phyloP scores from a whole-genome alignment of 2,113 vertebrate genomes.

The Paradisaea rubra region DNA sequence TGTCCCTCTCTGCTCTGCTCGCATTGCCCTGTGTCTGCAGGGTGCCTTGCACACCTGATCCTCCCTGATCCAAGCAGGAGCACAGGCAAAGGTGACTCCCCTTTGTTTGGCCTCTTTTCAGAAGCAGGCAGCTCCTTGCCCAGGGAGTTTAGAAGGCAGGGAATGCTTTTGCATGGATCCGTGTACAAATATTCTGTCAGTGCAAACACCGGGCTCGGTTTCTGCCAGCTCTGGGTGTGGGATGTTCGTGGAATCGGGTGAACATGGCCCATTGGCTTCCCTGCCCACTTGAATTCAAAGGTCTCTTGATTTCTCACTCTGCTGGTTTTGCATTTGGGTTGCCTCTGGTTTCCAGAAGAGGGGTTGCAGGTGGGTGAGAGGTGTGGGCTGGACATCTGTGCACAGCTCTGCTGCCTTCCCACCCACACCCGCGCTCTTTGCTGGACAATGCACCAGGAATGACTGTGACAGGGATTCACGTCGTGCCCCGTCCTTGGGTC shows the following conservation, averaged over 20 bases:
- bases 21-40: neutral
- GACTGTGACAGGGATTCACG: rapidly evolving
- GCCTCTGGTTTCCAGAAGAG: neutral
- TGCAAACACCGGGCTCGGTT: neutral
- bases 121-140: neutral
- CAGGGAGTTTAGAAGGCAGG: neutral
- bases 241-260: neutral
- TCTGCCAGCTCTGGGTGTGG: neutral
- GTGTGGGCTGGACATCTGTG: neutral
- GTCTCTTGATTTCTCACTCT: neutral
- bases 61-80: neutral
- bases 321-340: neutral
- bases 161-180: neutral
- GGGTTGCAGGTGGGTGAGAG: neutral
- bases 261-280: neutral
- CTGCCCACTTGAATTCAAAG: neutral
- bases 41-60: neutral
- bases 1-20: neutral
- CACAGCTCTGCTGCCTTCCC: neutral
- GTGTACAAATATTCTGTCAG: neutral
- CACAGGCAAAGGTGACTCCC: neutral
- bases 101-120: neutral
- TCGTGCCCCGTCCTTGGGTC: neutral
- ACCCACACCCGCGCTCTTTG: neutral
- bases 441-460: rapidly evolving